Evolutionary conservation across 2,113 vertebrate genomes (phyloP).

Genomic region (Alligator sinensis): DNA sequence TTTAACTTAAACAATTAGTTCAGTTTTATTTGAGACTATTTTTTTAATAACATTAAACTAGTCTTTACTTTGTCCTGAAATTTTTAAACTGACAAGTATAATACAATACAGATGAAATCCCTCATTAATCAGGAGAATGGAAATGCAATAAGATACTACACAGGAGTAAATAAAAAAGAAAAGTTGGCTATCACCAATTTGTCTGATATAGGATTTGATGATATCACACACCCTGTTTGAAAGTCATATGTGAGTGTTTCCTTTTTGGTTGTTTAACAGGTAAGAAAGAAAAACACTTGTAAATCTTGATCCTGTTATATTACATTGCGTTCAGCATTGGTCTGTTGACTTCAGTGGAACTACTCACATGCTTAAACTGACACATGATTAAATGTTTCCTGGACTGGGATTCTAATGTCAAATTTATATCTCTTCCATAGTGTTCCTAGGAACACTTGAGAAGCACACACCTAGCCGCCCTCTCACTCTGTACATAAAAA

Average conservation of each 20-base stretch:
- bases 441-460: too few relatives aligned
- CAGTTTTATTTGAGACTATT: not conserved
- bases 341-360: not conserved
- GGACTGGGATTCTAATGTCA: not conserved
- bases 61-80: not conserved
- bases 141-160: not conserved
- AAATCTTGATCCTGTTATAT: not conserved
- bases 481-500: too few relatives aligned
- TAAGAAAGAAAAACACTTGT: fast-evolving
- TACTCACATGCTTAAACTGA: not conserved
- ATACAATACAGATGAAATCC: not conserved
- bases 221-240: not conserved
- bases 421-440: too few relatives aligned
- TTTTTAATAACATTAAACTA: not conserved
- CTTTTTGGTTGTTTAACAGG: not conserved
- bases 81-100: not conserved
- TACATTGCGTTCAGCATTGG: fast-evolving
- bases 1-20: not conserved
- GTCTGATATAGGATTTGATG: not conserved
- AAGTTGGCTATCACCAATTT: not conserved
- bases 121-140: not conserved
- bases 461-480: too few relatives aligned
- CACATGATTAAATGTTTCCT: not conserved
- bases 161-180: not conserved
- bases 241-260: too few relatives aligned